Base-by-base conservation (phyloP, 1,140 invertebrate genomes). In the Wasmannia auropunctata region DNA sequence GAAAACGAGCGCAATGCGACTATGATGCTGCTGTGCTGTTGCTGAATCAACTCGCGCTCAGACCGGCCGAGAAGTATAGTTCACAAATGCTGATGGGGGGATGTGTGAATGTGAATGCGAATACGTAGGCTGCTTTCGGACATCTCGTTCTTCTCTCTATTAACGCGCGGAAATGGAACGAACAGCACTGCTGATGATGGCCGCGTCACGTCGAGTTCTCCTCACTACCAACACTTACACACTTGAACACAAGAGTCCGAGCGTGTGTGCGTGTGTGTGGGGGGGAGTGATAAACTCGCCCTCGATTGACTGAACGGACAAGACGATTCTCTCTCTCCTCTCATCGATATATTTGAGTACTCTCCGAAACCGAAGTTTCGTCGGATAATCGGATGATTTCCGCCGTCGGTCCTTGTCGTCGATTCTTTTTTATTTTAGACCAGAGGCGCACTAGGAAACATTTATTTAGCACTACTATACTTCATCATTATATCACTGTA, bases 361-460 rank as follows among this genome's bases (percentile, higher is more conserved):
- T 74, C 54, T 70, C 60, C n/a, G n/a, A n/a, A 54, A 14, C 63
- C 75, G 56, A 34, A 60, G 31, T 25, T 46, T 74, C 62, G 79
- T 54, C 67, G 69, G n/a, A 81, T 72, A 79, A 63, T 74, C 83
- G 58, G 49, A 22, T 79, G 43, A 62, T 56, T 81, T 11, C 58
- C 56, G 22, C 56, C n/a, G 56, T 72, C 56, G 60, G 28, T 81
- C 81, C 22, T 69, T 72, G 65, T 54, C 62, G 54, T 40, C 11
- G 43, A 67, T 25, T 74, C 75, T 37, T 67, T 14, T n/a, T n/a
- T n/a, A n/a, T 69, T 85, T 91, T 93, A 92, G 90, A 91, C 92
- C 92, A 94, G 85, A 90, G 86, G 91, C 94, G 90, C 95, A 94
- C 94, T 95, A 95, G 92, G 93, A 94, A 95, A 94, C 94, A 95